phyloP scores from a whole-genome alignment of 2,113 vertebrate genomes.

The Oreochromis spilurus region DNA sequence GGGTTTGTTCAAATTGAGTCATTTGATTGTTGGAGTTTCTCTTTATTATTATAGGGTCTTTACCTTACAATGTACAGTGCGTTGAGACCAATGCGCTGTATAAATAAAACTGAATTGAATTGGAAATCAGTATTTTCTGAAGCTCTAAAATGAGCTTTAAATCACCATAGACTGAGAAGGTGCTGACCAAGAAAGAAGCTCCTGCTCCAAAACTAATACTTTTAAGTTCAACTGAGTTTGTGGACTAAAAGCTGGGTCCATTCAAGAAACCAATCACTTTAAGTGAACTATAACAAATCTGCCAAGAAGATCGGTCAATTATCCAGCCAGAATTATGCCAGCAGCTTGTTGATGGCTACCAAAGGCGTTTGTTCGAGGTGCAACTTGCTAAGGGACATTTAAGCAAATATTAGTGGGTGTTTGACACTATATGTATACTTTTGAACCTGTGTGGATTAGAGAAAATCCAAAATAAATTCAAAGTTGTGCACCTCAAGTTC shows the following conservation, averaged over 20 bases:
- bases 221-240: background rate
- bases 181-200: background rate
- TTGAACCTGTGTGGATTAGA: background rate
- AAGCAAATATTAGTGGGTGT: background rate
- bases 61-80: background rate
- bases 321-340: background rate
- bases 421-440: background rate
- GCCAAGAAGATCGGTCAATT: background rate
- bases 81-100: background rate
- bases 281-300: background rate
- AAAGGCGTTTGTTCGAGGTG: accelerated
- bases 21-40: background rate
- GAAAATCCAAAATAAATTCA: background rate
- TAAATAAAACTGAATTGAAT: background rate
- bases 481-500: background rate
- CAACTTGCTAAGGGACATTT: background rate
- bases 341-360: background rate
- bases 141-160: background rate
- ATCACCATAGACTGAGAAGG: accelerated
- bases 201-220: too few species aligned
- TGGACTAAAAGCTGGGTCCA: accelerated
- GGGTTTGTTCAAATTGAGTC: background rate
- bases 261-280: background rate
- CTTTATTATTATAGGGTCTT: background rate
- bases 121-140: background rate